These are phyloP conservation scores for Latrodectus elegans DNA, from an alignment of 2,888 invertebrate species.

Conservation along the genomic window DNA sequence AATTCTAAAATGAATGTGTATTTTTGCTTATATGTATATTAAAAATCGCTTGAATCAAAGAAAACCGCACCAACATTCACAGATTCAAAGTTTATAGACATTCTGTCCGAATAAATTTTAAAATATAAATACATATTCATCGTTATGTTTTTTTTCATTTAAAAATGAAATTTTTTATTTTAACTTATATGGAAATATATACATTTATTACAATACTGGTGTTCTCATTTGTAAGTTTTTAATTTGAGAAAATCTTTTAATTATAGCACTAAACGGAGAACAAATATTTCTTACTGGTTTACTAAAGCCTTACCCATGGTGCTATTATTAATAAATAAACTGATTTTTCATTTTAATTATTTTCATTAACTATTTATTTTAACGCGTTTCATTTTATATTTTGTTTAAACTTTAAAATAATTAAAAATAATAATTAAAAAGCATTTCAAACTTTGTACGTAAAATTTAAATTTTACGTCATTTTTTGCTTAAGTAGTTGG, in stretches of 20 bases:
- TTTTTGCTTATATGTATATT: not conserved
- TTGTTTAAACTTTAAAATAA: too few species aligned
- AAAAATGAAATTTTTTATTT: too few species aligned
- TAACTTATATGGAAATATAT: too few species aligned
- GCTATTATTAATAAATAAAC: constrained; percentile 16
- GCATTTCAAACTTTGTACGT: not conserved
- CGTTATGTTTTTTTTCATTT: too few species aligned
- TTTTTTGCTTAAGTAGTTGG: not conserved
- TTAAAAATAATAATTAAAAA: too few species aligned
- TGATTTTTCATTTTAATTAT: too few species aligned
- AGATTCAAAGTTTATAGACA: constrained; percentile 5
- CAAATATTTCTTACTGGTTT: constrained; percentile 42
- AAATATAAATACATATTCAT: too few species aligned
- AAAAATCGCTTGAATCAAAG: not conserved
- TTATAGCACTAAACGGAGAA: constrained; percentile 21
- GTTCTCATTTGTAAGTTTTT: too few species aligned
- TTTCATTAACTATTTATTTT: too few species aligned
- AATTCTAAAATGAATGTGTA: not conserved
- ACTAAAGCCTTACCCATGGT: constrained; percentile 56
- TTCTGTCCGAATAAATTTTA: not conserved
- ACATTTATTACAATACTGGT: too few species aligned
- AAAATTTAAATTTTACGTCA: not conserved
- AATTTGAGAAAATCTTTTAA: not conserved
- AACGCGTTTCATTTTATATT: not conserved
- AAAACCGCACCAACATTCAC: not conserved